These are phyloP conservation scores for Lacerta agilis DNA, from an alignment of 2,797 vertebrate species.

Conservation along the genomic window DNA sequence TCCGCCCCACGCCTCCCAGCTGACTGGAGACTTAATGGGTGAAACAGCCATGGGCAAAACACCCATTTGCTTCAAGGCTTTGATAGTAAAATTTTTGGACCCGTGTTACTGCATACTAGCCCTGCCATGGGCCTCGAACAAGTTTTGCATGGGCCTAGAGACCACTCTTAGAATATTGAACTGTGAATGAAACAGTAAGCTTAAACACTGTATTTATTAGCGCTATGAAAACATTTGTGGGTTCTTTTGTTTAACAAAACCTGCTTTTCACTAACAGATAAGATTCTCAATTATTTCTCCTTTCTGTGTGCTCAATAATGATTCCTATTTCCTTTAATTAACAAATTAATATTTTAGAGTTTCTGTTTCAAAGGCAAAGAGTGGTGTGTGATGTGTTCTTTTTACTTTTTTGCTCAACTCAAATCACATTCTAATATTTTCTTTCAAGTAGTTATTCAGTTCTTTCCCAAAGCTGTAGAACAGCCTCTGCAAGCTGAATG, in stretches of 20 bases:
- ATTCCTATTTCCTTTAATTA: conserved; percentile 53
- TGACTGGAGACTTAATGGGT: too few species aligned
- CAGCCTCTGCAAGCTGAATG: too few species aligned
- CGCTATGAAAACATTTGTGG: conserved; percentile 50
- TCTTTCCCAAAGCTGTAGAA: background rate
- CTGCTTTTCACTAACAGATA: conserved; percentile 41
- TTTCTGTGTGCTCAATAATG: conserved; percentile 38
- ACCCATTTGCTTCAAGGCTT: too few species aligned
- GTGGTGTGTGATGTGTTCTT: conserved; percentile 54
- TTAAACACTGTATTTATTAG: conserved; percentile 25
- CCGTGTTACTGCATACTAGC: too few species aligned
- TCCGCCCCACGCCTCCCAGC: too few species aligned
- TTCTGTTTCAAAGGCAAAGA: conserved; percentile 53
- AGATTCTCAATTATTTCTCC: conserved; percentile 37
- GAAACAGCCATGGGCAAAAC: too few species aligned
- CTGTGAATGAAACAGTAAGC: background rate
- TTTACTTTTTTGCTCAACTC: conserved; percentile 54
- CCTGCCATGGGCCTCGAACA: too few species aligned
- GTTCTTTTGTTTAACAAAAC: conserved; percentile 40
- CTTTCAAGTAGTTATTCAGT: conserved; percentile 37
- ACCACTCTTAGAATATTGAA: background rate
- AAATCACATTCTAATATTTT: conserved; percentile 34
- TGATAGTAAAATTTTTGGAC: too few species aligned
- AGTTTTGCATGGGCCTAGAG: too few species aligned
- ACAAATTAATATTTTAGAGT: conserved; percentile 63